A percentile compares a stretch with the other conserved stretches of the same genome.
Conservation (phyloP, 2,888 invertebrate genomes). For the Eudemis profundana region DNA sequence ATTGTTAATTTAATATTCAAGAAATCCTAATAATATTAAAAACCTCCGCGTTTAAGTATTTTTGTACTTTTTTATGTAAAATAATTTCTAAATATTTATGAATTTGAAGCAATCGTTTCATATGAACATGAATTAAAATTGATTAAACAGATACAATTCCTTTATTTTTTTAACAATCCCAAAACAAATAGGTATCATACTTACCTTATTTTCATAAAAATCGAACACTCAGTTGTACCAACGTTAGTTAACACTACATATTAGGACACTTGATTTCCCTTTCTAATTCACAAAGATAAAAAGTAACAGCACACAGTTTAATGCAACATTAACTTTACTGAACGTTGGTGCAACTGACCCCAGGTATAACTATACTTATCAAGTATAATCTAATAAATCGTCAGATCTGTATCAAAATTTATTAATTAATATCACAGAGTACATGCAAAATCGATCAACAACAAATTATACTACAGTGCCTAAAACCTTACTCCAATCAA, state of each 20-base stretch:
- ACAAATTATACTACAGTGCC: background rate
- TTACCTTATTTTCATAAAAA: no score
- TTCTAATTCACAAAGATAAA: no score
- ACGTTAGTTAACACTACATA: no score
- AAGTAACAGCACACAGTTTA: no score
- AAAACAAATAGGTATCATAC: no score
- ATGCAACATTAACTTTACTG: no score
- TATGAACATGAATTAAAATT: constrained; percentile 15
- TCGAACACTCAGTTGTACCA: no score
- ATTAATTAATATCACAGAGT: constrained; percentile 35
- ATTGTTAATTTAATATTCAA: background rate
- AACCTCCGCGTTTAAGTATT: background rate
- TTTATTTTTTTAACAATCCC: background rate
- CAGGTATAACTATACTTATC: no score
- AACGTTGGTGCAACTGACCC: no score
- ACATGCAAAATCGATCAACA: constrained; percentile 34
- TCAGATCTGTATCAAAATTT: background rate
- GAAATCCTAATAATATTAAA: constrained; percentile 15
- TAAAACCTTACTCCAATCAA: constrained; percentile 8
- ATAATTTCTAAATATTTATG: constrained; percentile 1
- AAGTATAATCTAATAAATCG: no score
- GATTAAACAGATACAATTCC: background rate
- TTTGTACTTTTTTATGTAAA: constrained; percentile 7
- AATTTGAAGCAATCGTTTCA: constrained; percentile 5
- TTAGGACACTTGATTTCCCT: no score